Evolutionary conservation across 2,888 invertebrate genomes (phyloP).

Genomic region (Hylaea fasciaria): DNA sequence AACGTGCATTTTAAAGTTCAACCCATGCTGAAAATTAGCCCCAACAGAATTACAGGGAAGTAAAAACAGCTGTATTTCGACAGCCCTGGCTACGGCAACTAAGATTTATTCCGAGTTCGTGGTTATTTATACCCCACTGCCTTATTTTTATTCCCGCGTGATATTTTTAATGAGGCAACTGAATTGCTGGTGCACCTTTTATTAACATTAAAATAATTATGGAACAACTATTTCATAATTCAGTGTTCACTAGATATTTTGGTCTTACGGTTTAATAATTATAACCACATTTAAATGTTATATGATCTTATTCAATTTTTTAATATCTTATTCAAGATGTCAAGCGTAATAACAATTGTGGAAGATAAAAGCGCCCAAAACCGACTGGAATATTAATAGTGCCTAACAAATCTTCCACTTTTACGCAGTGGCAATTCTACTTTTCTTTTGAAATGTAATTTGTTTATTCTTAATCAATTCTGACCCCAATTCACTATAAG

Average conservation of each 20-base stretch:
- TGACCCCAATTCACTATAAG: neutral
- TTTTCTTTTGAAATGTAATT: neutral
- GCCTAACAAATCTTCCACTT: too few relatives aligned
- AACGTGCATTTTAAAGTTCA: slow-evolving; percentile 1
- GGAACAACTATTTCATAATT: neutral
- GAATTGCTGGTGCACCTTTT: slow-evolving; percentile 76
- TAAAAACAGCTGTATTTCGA: slow-evolving; percentile 44
- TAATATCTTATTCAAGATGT: too few relatives aligned
- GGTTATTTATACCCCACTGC: slow-evolving; percentile 77
- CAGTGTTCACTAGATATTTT: neutral
- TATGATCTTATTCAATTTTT: too few relatives aligned
- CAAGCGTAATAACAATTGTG: too few relatives aligned
- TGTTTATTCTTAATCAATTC: too few relatives aligned
- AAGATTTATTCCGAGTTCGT: slow-evolving; percentile 78
- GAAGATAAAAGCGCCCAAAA: too few relatives aligned
- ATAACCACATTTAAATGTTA: too few relatives aligned
- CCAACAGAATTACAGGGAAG: slow-evolving; percentile 12
- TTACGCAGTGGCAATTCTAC: too few relatives aligned
- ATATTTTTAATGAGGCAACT: slow-evolving; percentile 83
- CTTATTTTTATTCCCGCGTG: slow-evolving; percentile 82
- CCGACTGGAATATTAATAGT: too few relatives aligned
- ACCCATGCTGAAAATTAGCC: slow-evolving; percentile 22
- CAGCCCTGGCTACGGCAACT: slow-evolving; percentile 74
- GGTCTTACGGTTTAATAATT: too few relatives aligned
- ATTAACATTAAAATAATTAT: slow-evolving; percentile 76